Evolutionary conservation across 2,888 invertebrate genomes (phyloP), one percentile per base, ranked within the genome.

Genomic region (Colostygia pectinataria): DNA sequence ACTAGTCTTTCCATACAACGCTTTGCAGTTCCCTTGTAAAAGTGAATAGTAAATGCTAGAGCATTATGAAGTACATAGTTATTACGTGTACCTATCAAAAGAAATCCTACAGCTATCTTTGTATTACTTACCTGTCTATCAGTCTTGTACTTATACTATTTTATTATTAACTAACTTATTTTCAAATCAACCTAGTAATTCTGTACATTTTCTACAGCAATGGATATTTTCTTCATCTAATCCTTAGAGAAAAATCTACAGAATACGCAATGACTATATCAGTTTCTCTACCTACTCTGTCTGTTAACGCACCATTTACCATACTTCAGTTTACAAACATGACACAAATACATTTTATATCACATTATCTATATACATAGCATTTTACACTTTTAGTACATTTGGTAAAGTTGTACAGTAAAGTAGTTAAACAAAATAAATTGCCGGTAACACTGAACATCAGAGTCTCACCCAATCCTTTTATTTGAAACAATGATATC

Each of bases 161-260:
- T 54, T 61, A 54, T 55, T 53, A 61, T 64, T 73, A 63, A 77
- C 78, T 78, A 77, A 78, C 71, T 63, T n/a, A n/a, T n/a, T 48
- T 57, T 37, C 36, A 34, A 33, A 43, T 47, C 40, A 34, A 18
- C 39, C 12, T 39, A 20, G n/a, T 28, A 32, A 40, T 24, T n/a
- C 18, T 46, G 34, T 28, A 41, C 34, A 18, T 39, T 42, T 45
- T 40, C 41, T 31, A 49, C 49, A 38, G 51, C 14, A 31, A 37
- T 41, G 41, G 15, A 27, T n/a, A n/a, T n/a, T n/a, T n/a, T n/a
- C n/a, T n/a, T n/a, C n/a, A n/a, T n/a, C n/a, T n/a, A n/a, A n/a
- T n/a, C n/a, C n/a, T n/a, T n/a, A n/a, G n/a, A 8, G 52, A 45
- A 37, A 48, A 38, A 33, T 45, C 40, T 48, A 41, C 12, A 36